These are phyloP conservation scores for Halisarca cf. caerulea DNA, from an alignment of 37 sponge, comb jelly and placozoan species.

Conservation along the genomic window DNA sequence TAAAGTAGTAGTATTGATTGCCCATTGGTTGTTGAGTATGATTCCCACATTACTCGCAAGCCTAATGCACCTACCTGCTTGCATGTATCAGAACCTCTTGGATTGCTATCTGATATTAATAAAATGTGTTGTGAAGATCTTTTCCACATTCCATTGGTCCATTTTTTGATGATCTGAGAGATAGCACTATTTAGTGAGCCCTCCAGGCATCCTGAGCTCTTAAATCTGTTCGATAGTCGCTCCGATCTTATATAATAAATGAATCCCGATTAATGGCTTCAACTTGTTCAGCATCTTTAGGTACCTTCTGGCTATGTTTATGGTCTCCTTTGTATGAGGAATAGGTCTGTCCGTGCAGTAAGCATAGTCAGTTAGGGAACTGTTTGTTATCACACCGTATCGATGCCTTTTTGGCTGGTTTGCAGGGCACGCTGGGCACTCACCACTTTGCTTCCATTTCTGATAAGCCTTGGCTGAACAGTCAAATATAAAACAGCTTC, in stretches of 20 bases:
- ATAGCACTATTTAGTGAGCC: too few species aligned
- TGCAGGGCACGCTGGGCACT: neutral
- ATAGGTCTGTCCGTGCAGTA: neutral
- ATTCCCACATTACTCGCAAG: too few species aligned
- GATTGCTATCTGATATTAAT: too few species aligned
- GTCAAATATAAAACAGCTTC: conserved; percentile 14
- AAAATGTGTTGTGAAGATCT: too few species aligned
- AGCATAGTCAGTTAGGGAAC: neutral
- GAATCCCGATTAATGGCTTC: conserved; percentile 27
- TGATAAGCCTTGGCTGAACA: neutral
- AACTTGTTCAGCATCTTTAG: neutral
- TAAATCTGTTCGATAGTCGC: conserved; percentile 1
- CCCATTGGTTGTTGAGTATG: too few species aligned
- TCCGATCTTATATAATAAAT: conserved; percentile 47
- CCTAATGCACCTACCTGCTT: too few species aligned
- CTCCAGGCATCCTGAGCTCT: too few species aligned
- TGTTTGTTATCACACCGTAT: neutral
- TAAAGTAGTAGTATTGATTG: neutral
- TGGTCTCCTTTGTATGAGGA: neutral
- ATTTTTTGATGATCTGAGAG: too few species aligned
- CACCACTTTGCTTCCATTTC: neutral
- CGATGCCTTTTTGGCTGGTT: neutral
- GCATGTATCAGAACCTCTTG: too few species aligned
- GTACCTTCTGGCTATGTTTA: neutral
- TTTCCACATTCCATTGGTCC: too few species aligned